Conservation (phyloP, 2,888 invertebrate genomes). For the Tetanocera ferruginea region DNA sequence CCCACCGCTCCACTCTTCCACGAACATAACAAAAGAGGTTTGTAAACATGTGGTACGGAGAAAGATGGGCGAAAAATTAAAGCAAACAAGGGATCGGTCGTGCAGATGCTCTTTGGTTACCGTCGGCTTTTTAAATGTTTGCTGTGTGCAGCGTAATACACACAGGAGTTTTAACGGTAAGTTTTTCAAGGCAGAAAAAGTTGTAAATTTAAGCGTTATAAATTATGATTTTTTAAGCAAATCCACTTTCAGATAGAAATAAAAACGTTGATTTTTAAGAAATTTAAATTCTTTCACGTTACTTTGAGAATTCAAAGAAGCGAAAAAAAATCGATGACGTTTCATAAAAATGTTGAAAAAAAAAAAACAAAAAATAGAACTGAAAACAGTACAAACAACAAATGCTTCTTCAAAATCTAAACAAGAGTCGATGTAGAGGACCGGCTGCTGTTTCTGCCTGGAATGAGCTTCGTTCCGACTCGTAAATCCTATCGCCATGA, state of each 20-base stretch:
- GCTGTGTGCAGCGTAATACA: neutral
- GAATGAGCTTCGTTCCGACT: too few species aligned
- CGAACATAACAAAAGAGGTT: neutral
- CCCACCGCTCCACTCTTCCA: neutral
- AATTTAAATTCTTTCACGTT: neutral
- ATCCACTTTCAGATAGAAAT: neutral
- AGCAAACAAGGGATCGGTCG: neutral
- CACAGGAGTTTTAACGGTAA: neutral
- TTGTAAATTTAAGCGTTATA: neutral
- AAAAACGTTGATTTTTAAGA: neutral
- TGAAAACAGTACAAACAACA: too few species aligned
- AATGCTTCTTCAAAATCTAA: too few species aligned
- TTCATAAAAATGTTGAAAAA: too few species aligned
- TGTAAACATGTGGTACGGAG: too few species aligned
- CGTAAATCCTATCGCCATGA: neutral
- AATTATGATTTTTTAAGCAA: neutral
- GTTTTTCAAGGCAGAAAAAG: neutral
- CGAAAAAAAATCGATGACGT: neutral
- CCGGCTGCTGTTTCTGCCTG: too few species aligned
- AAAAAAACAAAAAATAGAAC: too few species aligned
- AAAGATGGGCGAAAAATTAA: neutral
- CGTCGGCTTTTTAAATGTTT: slow-evolving; percentile 6
- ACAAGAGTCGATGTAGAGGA: too few species aligned
- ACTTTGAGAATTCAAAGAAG: neutral
- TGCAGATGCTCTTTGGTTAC: slow-evolving; percentile 6